Percentiles rank a stretch among this genome's conserved stretches.
These are phyloP conservation scores for Fistularia commersonii DNA, from an alignment of 2,797 vertebrate genomes.

Conservation along the genomic window DNA sequence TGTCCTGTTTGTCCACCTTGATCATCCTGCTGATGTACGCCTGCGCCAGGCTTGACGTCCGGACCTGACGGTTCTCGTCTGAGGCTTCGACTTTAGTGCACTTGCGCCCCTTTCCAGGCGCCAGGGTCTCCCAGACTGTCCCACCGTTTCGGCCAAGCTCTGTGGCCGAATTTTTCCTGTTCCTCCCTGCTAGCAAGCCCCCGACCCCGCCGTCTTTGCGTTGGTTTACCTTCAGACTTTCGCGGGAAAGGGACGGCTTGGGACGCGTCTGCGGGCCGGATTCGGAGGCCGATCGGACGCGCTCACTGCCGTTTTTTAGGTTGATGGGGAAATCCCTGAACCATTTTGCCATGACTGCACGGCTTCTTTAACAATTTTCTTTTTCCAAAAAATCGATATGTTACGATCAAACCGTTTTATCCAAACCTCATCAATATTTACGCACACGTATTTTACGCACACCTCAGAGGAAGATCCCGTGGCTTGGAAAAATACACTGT, in stretches of 20 bases:
- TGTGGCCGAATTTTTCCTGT: conserved; percentile 86
- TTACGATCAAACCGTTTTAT: not conserved
- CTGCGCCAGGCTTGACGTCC: conserved; percentile 74
- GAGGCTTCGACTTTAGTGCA: conserved; percentile 76
- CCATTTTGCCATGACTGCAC: conserved; percentile 87
- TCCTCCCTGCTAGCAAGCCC: conserved; percentile 72
- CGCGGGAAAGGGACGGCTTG: conserved; percentile 68
- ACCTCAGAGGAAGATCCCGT: not conserved
- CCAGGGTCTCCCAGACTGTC: conserved; percentile 77
- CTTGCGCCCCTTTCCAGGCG: conserved; percentile 86
- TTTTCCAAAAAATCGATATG: too few species aligned
- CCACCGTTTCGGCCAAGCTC: conserved; percentile 72
- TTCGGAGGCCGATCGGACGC: conserved; percentile 80
- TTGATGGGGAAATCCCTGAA: conserved; percentile 94
- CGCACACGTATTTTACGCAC: conserved; percentile 44
- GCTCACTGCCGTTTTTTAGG: conserved; percentile 86
- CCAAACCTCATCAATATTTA: conserved; percentile 38
- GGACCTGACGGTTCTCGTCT: conserved; percentile 71
- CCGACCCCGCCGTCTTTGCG: conserved; percentile 77
- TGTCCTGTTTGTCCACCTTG: conserved; percentile 92
- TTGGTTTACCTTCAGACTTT: conserved; percentile 72
- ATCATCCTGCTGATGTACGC: conserved; percentile 93
- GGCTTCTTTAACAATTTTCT: too few species aligned
- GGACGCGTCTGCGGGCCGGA: conserved; percentile 73
- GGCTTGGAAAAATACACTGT: not conserved